phyloP scores from a whole-genome alignment of 2,113 vertebrate species.

The Arvicanthis niloticus region DNA sequence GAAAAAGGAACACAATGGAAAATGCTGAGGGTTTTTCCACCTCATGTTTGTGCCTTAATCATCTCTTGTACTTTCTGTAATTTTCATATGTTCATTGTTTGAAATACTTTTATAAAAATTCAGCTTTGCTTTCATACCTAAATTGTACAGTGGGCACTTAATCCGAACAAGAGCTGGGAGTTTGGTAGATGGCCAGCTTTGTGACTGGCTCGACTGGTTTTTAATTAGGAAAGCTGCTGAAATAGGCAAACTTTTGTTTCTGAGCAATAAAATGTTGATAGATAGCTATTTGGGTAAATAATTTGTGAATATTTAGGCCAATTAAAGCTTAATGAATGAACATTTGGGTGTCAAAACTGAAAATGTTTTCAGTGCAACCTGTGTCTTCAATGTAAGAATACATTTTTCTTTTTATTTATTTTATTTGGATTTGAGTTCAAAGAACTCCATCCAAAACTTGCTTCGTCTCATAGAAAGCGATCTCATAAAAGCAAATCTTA shows the following conservation, averaged over 20 bases:
- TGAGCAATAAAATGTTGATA: slow-evolving; percentile 53
- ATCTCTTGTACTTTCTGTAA: background rate
- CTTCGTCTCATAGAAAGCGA: slow-evolving; percentile 26
- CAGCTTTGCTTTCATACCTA: slow-evolving; percentile 19
- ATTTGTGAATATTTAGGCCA: slow-evolving; percentile 59
- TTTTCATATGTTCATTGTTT: slow-evolving; percentile 27
- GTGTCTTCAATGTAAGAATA: slow-evolving; percentile 17
- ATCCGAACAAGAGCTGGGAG: background rate
- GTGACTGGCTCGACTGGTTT: slow-evolving; percentile 56
- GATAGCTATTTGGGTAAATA: slow-evolving; percentile 56
- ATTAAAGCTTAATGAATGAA: slow-evolving; percentile 66
- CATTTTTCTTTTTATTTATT: slow-evolving; percentile 33
- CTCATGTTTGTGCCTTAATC: background rate
- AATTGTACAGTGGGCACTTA: background rate
- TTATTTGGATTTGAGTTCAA: background rate
- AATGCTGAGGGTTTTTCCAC: background rate
- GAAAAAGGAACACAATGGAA: background rate
- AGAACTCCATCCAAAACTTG: slow-evolving; percentile 26
- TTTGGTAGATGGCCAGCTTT: slow-evolving; percentile 51
- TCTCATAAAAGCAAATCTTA: background rate
- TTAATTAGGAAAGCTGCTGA: slow-evolving; percentile 58
- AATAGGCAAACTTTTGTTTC: slow-evolving; percentile 59
- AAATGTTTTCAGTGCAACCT: slow-evolving; percentile 8
- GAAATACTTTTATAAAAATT: slow-evolving; percentile 32
- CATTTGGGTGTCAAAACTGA: slow-evolving; percentile 53